Evolutionary conservation across 2,888 invertebrate genomes (phyloP), one percentile per base, ranked within the genome.

Genomic region (Diarsia dahlii): DNA sequence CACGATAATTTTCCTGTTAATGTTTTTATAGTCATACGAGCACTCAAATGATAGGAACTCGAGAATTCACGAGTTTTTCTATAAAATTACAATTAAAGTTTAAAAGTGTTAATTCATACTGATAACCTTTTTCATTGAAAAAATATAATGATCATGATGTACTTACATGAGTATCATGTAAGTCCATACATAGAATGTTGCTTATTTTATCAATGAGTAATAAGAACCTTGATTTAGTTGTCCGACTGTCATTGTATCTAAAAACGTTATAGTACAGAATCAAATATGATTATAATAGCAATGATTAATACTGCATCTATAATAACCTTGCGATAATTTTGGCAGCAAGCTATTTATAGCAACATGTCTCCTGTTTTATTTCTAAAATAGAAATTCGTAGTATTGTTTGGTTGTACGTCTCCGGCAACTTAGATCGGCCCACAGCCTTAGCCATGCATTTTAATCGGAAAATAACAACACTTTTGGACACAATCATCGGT

Each of bases 231-330:
- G 20, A 28, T 75, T 23, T 71, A 58, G 28, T 69, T 63, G 34
- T 76, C 48, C 13, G 39, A 34, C 12, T 58, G 60, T 63, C 70
- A 63, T 69, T 65, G 64, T 76, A n/a, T 18, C 71, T 70, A 71
- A 56, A 65, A 54, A 71, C n/a, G 54, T 65, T 48, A 52, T n/a
- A n/a, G 56, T 62, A 68, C 58, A 15, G 15, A 65, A 73, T 80
- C 60, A 48, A 66, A 74, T 71, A 71, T 46, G 13, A 73, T 78
- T 46, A 56, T 72, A 68, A 60, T 64, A 69, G 56, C 39, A 68
- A 69, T 87, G 78, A 87, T 78, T 78, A 76, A 69, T 75, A 50
- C 39, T 62, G 20, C 46, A 70, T 50, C 20, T 68, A 48, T 45
- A 48, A 34, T 78, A 56, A 28, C 65, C 62, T 62, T 70, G 56